Conservation (phyloP, 2,113 vertebrate species). For the Leucoraja erinaceus region DNA sequence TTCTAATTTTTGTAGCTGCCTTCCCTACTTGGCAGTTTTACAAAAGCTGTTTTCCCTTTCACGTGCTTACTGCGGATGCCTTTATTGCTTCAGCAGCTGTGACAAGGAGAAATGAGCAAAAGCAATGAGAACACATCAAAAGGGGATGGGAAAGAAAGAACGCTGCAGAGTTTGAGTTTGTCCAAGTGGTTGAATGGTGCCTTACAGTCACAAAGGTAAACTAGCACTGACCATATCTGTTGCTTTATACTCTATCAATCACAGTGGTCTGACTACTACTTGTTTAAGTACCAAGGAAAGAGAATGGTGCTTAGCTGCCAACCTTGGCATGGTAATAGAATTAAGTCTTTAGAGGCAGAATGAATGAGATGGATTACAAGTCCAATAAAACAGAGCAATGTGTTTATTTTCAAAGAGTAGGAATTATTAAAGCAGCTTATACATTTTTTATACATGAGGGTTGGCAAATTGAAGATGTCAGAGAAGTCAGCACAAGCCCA, state of each 20-base stretch:
- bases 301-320: constrained; percentile 9
- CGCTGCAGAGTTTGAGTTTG: neutral
- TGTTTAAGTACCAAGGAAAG: neutral
- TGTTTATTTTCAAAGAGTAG: constrained; percentile 20
- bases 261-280: neutral
- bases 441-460: neutral
- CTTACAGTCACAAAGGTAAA: neutral
- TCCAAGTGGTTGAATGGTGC: neutral
- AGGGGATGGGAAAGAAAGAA: neutral
- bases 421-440: constrained; percentile 6
- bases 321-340: constrained; percentile 12
- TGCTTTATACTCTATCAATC: neutral
- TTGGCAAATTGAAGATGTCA: constrained; percentile 6
- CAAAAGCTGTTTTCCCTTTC: neutral
- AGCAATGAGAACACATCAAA: neutral
- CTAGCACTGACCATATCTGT: neutral
- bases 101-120: neutral
- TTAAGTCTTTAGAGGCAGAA: constrained; percentile 9
- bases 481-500: neutral
- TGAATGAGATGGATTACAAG: constrained; percentile 15
- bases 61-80: neutral
- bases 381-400: constrained; percentile 13
- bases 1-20: neutral
- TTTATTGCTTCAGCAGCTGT: neutral
- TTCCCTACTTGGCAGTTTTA: neutral